Conservation (phyloP, 2,113 vertebrate genomes). For the Callorhinus ursinus region DNA sequence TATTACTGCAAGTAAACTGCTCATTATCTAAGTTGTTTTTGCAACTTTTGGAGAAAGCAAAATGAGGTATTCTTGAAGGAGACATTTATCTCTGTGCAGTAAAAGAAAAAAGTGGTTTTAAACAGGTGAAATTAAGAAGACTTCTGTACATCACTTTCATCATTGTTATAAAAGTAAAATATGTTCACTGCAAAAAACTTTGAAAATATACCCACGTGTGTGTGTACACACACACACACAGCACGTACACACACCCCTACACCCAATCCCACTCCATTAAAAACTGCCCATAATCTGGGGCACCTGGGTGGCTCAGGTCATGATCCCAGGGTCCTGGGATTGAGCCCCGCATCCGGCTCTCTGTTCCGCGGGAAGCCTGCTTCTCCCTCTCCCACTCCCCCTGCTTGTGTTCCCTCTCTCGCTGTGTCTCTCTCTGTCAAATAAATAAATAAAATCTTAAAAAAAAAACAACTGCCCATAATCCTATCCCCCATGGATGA, state of each 20-base stretch:
- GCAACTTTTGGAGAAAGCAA: conserved; percentile 59
- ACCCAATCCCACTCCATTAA: background rate
- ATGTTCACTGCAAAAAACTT: background rate
- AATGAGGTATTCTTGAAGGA: conserved; percentile 56
- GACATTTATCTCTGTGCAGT: conserved; percentile 4
- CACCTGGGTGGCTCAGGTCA: no score
- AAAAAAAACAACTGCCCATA: background rate
- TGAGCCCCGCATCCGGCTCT: no score
- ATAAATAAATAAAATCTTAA: no score
- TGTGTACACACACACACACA: no score
- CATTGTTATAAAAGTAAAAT: conserved; percentile 19
- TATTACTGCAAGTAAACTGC: conserved; percentile 61
- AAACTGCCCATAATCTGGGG: background rate
- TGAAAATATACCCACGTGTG: background rate
- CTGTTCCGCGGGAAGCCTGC: no score
- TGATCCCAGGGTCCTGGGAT: no score
- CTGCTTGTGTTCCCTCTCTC: no score
- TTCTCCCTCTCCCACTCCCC: no score
- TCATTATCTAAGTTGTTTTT: conserved; percentile 62
- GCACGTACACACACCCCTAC: background rate
- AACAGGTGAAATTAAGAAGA: conserved; percentile 42
- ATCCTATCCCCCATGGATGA: background rate
- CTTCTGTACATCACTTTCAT: conserved; percentile 17
- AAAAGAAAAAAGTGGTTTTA: conserved; percentile 53
- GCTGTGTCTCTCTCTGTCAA: no score